A percentile compares a stretch with the other conserved stretches of the same genome.
These are phyloP conservation scores for Austrolebias charrua DNA, from an alignment of 2,797 vertebrate genomes.

Conservation along the genomic window DNA sequence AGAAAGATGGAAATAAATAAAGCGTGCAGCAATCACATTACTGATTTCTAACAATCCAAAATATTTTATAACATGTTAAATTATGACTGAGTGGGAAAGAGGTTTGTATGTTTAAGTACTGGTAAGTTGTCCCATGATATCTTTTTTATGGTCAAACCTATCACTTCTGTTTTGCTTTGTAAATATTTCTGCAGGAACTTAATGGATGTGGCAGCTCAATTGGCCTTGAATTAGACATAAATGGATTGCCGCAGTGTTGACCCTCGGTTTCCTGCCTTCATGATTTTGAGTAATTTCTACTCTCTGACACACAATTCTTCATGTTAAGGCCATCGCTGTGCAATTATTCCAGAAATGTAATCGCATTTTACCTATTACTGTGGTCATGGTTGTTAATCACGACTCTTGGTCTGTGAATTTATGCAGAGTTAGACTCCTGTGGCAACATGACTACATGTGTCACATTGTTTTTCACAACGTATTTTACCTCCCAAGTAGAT, in stretches of 20 bases:
- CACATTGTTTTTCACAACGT: conserved; percentile 4
- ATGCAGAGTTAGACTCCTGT: conserved; percentile 3
- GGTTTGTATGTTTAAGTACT: conserved; percentile 14
- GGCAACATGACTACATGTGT: background rate
- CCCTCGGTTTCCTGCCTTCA: conserved; percentile 28
- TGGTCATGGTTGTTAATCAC: conserved; percentile 33
- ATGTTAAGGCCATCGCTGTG: conserved; percentile 30
- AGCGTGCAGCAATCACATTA: conserved; percentile 22
- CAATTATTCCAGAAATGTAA: conserved; percentile 37
- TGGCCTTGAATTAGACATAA: conserved; percentile 40
- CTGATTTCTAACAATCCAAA: conserved; percentile 40
- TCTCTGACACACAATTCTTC: conserved; percentile 46
- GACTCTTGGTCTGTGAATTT: conserved; percentile 22
- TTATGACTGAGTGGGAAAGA: conserved; percentile 12
- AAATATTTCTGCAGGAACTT: conserved; percentile 32
- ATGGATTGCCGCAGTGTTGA: conserved; percentile 38
- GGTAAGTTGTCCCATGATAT: conserved; percentile 23
- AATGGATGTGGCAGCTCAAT: conserved; percentile 42
- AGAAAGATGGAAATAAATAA: conserved; percentile 49
- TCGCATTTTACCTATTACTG: conserved; percentile 28
- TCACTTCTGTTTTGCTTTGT: conserved; percentile 33
- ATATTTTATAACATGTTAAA: conserved; percentile 10
- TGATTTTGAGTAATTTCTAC: conserved; percentile 44
- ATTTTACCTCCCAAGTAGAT: conserved; percentile 10
- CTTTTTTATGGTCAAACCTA: conserved; percentile 1